Evolutionary conservation across 2,113 vertebrate species (phyloP), one percentile per base, ranked within the genome.

Genomic region (Cebidichthys violaceus): DNA sequence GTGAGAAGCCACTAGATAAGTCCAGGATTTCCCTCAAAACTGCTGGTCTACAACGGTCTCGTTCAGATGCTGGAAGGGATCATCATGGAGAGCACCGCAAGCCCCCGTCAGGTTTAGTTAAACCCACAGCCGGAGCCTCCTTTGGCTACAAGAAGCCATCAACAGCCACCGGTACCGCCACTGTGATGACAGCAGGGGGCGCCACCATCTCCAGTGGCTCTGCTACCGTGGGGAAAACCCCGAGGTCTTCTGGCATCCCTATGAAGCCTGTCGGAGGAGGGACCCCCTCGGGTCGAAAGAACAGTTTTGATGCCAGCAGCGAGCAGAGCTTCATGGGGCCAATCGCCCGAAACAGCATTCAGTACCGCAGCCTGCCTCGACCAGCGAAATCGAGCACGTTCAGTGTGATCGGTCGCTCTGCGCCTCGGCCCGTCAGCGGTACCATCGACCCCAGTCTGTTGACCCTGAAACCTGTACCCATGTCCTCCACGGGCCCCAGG

Each of bases 351-450:
- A 96, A 96, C 84, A 98, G 97, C 93, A 96, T 99, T 89, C 98
- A 99, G 88, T 99, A 99, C 90, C 97, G 98, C 82, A 99, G 98
- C 93, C 95, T 99, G 77, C 98, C 98, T 17, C 96, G 98, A 4
- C 98, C 98, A 0, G 98, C 98, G 92, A 99, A 99, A 83, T 98
- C 98, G 41, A 98, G 97, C 88, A 94, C 97, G 33, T 96, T 99
- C 95, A 99, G 96, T 0, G 96, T 99, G 82, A 99, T 97, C 0
- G 96, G 98, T 9, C 96, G 97, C 1, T 84, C 93, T 0, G 54
- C 95, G 0, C 86, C 87, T 7, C 96, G 97, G 0, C 97, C 97
- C 0, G 93, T 97, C 57, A 98, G 97, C 90, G 96, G 97, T 84
- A 96, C 88, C 89, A 96, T 98, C 0, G 97, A 99, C 68, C 92